Evolutionary conservation across 1,140 invertebrate genomes (phyloP), one percentile per base, ranked within the genome.

Genomic region (Helicoverpa armigera): DNA sequence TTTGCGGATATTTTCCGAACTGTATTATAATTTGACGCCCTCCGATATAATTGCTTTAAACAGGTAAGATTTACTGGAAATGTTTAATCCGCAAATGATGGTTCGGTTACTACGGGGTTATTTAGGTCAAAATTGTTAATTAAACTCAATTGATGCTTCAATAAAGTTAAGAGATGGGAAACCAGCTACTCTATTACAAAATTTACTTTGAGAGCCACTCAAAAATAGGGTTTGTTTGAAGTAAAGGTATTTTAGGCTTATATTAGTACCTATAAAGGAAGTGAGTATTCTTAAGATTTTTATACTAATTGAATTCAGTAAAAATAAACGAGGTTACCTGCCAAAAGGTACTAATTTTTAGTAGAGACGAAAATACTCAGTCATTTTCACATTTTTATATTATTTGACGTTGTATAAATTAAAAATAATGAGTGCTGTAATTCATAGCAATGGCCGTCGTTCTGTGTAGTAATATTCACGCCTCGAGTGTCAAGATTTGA

Each of bases 401-500:
- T 29, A 16, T 73, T 58, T 58, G n/a, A 50, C 35, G 18, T 76
- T 51, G 56, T 51, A 77, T 67, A 67, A 61, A 65, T 76, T 16
- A 77, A 51, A 67, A 67, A 77, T 67, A 43, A 67, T 77, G 13
- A 77, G 65, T 76, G 58, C 31, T 48, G 48, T 77, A 65, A 65
- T 77, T 77, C 31, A 35, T 53, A 10, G 61, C 11, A 67, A 31
- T 77, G 50, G 48, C 16, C 48, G 74, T 76, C 18, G 35, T 43
- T 11, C 60, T 18, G 31, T 18, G 31, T 51, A 63, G 65, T 77
- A 77, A 77, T 63, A 77, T 77, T 77, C 75, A 29, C 75, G 50
- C 50, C 61, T 54, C 75, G 61, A 77, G 61, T 56, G 75, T 43
- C 61, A 67, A 67, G 14, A 67, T 77, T 67, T 77, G 50, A 77